Evolutionary conservation across 2,113 vertebrate genomes (phyloP), one percentile per base, ranked within the genome.

Genomic region (Symphodus melops): DNA sequence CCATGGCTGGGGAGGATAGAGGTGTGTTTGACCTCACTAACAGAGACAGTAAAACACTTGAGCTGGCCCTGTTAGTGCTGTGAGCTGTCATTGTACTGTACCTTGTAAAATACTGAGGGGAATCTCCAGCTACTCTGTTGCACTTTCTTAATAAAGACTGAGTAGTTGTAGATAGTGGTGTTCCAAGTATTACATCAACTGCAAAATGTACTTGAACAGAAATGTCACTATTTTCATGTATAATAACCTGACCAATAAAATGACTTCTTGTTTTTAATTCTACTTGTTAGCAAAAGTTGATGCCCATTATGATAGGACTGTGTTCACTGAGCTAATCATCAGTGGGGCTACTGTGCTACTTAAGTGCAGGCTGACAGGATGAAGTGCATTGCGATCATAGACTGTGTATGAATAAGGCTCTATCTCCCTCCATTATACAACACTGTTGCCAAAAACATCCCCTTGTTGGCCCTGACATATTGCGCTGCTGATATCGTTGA

Each of bases 1-100:
- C 74, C 74, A 79, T 64, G 14, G 72, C 58, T 41, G 68, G 82
- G 77, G 76, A 86, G 75, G 68, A 82, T 88, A 86, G 86, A 88
- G 77, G 88, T 91, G 90, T 90, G 88, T 93, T 91, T 91, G 90
- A 92, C 92, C 92, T 92, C 92, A 90, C 89, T 85, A 81, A 88
- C 64, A 69, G 70, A 90, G 88, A 92, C 89, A 88, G 82, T 91
- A 89, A 93, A 93, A 90, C 88, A 88, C 89, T 91, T 76, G 73
- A 87, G 88, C 85, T 64, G 83, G 72, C 75, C 82, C 86, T 89
- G 88, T 82, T 85, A 84, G 86, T 74, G 37, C 76, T 69, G 42
- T 73, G 76, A 85, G 62, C 80, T 84, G 90, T 91, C 84, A 86
- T 90, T 86, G 86, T 84, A 77, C 81, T 86, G 85, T 84, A 88